These are phyloP conservation scores for Coremacera marginata DNA, from an alignment of 2,888 invertebrate genomes.

Conservation along the genomic window DNA sequence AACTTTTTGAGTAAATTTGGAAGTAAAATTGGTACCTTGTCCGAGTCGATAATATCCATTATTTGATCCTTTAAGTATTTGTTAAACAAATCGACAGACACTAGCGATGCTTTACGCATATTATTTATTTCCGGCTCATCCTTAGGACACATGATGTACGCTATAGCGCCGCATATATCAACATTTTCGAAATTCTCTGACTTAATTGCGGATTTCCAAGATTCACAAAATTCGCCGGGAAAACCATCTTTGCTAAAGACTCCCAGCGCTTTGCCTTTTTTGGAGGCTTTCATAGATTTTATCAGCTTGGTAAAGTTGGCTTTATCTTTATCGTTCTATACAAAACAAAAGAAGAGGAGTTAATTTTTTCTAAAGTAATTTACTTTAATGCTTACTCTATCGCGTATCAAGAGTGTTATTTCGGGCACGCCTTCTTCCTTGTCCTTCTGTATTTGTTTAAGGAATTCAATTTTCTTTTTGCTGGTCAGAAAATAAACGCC, in stretches of 20 bases:
- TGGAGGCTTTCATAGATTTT: conserved; percentile 86
- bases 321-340: conserved; percentile 89
- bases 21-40: conserved; percentile 75
- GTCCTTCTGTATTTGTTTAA: conserved; percentile 87
- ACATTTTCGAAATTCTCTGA: conserved; percentile 84
- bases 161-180: conserved; percentile 88
- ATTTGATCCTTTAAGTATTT: conserved; percentile 98
- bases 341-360: neutral
- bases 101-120: conserved; percentile 92
- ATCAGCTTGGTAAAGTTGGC: conserved; percentile 86
- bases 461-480: conserved; percentile 97
- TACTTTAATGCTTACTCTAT: conserved; percentile 77
- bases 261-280: conserved; percentile 89
- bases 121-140: conserved; percentile 92
- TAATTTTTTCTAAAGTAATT: neutral
- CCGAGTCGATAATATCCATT: conserved; percentile 98
- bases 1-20: conserved; percentile 43
- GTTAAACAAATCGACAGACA: conserved; percentile 94
- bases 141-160: conserved; percentile 91
- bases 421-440: conserved; percentile 89
- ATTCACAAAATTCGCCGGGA: conserved; percentile 92
- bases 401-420: conserved; percentile 87
- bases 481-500: conserved; percentile 92
- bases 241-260: conserved; percentile 94
- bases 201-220: conserved; percentile 86